Conservation (phyloP, 2,797 vertebrate species). For the Rousettus madagascariensis region DNA sequence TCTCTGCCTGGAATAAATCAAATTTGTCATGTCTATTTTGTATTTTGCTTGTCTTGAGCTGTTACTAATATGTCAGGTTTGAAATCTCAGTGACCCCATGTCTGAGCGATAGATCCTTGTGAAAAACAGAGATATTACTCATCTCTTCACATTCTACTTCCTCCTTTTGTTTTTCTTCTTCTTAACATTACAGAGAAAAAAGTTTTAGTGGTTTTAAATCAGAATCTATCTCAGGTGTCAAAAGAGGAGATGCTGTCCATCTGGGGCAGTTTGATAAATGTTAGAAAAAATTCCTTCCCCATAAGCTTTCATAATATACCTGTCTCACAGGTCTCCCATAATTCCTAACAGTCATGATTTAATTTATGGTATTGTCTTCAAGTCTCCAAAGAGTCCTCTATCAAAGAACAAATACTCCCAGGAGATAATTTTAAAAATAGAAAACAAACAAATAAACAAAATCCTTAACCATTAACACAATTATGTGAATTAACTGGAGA, state of each 20-base stretch:
- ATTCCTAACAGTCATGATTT: not conserved
- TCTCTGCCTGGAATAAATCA: slow-evolving; percentile 59
- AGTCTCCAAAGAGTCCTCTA: not conserved
- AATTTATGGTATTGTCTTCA: not conserved
- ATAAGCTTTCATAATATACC: not conserved
- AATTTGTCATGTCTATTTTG: slow-evolving; percentile 54
- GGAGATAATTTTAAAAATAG: not conserved
- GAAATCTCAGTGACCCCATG: slow-evolving; percentile 39
- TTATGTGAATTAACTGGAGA: slow-evolving; percentile 15
- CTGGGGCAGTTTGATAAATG: not conserved
- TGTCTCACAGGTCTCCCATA: not conserved
- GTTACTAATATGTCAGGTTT: slow-evolving; percentile 47
- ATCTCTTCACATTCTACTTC: not conserved
- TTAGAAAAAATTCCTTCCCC: not conserved
- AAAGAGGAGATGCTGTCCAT: not conserved
- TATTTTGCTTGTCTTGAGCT: slow-evolving; percentile 46
- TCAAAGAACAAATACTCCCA: slow-evolving; percentile 11
- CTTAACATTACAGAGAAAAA: not conserved
- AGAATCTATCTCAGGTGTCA: not conserved
- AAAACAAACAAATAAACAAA: not conserved
- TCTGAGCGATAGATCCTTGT: slow-evolving; percentile 33
- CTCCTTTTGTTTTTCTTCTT: not conserved
- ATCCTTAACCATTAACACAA: not conserved
- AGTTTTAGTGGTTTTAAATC: not conserved
- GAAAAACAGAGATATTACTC: slow-evolving; percentile 8